Base-by-base conservation (phyloP, 2,888 invertebrate genomes). In the Metopia argyrocephala region DNA sequence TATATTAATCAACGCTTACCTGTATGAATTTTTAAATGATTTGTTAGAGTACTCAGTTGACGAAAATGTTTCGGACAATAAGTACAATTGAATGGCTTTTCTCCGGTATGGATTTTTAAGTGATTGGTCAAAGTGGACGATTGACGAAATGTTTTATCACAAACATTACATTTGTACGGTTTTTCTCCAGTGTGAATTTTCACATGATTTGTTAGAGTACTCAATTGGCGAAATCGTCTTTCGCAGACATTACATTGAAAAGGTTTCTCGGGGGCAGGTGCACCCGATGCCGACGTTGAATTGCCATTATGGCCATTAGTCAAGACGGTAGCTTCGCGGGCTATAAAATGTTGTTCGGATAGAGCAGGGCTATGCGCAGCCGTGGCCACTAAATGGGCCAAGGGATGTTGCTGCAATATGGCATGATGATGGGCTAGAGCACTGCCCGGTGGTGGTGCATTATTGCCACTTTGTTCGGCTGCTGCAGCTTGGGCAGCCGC, bases 171-270 rank as follows among this genome's bases (percentile, higher is more conserved):
- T 87, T 89, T 90, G 87, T 89, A 91, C 80, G 90, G 90, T 86
- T 91, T 91, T 85, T 90, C 90, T 82, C 90, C 90, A 71, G 90
- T 91, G 79, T 91, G 91, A 74, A 91, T 91, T 87, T 91, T 91
- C 31, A 90, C 90, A 81, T 91, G 91, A 83, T 91, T 91, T 64
- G 91, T 91, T 64, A 91, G 87, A 78, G 91, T 91, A 85, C 91
- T 91, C 81, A 91, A 80, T 85, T 91, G 91, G 64, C 91, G 90
- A 83, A 91, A 91, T 83, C 90, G 87, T 82, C 91, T 86, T 85
- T 91, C 91, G 84, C 91, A 91, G 66, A 91, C 89, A 69, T 89
- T 90, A 84, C 91, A 91, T 84, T 90, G 90, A 85, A 91, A 91
- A 78, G 91, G 91, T 81, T 91, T 91, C 76, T 91, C 91, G 64